Evolutionary conservation across 2,113 vertebrate species (phyloP), one percentile per base, ranked within the genome.

Genomic region (Hypomesus transpacificus): DNA sequence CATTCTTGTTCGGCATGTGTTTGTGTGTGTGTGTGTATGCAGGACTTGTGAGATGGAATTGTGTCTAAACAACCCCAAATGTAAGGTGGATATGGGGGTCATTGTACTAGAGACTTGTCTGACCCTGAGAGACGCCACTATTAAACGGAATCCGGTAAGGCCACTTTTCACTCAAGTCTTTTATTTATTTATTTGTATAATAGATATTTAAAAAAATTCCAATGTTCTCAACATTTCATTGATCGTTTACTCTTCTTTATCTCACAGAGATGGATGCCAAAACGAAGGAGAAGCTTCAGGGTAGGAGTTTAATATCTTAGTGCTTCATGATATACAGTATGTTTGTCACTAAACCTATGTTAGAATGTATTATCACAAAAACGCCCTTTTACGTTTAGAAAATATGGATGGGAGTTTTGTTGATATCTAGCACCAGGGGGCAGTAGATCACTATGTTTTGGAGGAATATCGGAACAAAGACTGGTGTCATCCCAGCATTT

Each of bases 61-160:
- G 85, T 87, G 50, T 81, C 86, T 99, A 54, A 87, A 94, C 80
- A 96, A 99, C 83, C 93, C 94, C 11, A 96, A 94, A 90, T 97
- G 95, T 83, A 93, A 94, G 80, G 96, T 97, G 84, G 86, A 92
- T 9, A 96, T 98, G 95, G 97, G 97, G 34, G 92, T 94, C 61
- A 94, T 99, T 66, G 20, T 94, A 18, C 84, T 97, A 81, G 94
- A 96, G 18, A 58, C 95, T 80, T 92, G 90, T 80, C 87, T 99
- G 21, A 90, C 93, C 69, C 91, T 92, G 59, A 94, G 95, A 80
- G 93, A 95, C 62, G 93, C 92, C 69, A 95, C 96, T 68, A 88
- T 93, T 82, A 98, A 96, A 89, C 93, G 91, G 89, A 92, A 92
- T 74, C 81, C 80, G 1, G 91, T 92, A 82, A 73, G 71, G 31